Evolutionary conservation across 2,797 vertebrate genomes (phyloP), one percentile per base, ranked within the genome.

Genomic region (Leptoclinus maculatus): DNA sequence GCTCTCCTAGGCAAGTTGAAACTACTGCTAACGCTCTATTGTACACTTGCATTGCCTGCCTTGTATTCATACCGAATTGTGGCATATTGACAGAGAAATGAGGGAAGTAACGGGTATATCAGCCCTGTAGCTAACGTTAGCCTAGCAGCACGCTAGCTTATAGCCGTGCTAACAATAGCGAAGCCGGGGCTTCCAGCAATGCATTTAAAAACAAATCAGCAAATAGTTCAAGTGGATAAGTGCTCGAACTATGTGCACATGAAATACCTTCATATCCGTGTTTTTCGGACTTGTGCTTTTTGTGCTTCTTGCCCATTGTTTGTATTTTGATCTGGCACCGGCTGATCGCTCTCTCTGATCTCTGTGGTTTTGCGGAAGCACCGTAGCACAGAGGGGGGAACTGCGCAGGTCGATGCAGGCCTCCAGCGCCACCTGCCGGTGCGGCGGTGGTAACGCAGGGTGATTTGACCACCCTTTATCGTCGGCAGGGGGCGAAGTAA

Each of bases 251-350:
- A 7, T 58, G 0, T 69, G 0, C 0, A 6, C 1, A 0, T 23
- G 0, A 86, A 89, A 91, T 94, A 97, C 97, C 98, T 91, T 98
- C 97, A 85, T 96, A 94, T 74, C 94, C 93, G 80, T 97, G 97
- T 86, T 97, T 97, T 45, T 98, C 98, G 67, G 97, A 96, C 93
- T 97, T 98, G 86, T 99, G 98, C 79, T 97, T 98, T 92, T 99
- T 99, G 90, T 99, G 97, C 79, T 99, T 99, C 95, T 98, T 98
- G 73, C 97, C 98, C 98, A 98, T 99, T 87, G 93, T 95, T 92
- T 92, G 83, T 88, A 34, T 89, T 89, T 87, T 81, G 58, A 69
- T 43, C 58, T 19, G 63, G 10, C 19, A 54, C 45, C 67, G 41
- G 23, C 58, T 38, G 63, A 67, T 58, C 25, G 8, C 32, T 67